Percentiles rank a stretch among this genome's conserved stretches.
phyloP scores from a whole-genome alignment of 2,797 vertebrate species.

The Enteromius treurensis region DNA sequence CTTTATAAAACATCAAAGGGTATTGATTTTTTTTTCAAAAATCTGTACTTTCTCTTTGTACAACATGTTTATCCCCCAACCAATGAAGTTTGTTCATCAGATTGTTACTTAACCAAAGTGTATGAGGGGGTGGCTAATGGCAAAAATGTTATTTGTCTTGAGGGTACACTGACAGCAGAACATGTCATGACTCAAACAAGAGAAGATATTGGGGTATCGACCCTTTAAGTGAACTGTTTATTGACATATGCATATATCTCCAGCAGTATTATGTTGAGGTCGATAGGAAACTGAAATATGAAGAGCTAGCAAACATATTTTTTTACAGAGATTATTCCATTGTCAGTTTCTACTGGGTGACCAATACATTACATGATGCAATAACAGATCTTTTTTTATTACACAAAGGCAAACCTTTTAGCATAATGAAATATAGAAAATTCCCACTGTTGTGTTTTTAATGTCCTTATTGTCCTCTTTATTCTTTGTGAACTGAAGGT shows the following conservation, averaged over 20 bases:
- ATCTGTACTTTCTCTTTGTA: not conserved
- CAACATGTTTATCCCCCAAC: not conserved
- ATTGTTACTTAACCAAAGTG: not conserved
- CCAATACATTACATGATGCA: not conserved
- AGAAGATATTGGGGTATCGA: not conserved
- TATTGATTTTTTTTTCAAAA: not conserved
- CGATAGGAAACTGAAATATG: slow-evolving; percentile 12
- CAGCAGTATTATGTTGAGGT: not conserved
- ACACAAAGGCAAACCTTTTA: not conserved
- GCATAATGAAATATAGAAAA: not conserved
- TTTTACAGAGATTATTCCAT: not conserved
- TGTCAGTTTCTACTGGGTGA: not conserved
- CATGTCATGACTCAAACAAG: not conserved
- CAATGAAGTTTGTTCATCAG: not conserved
- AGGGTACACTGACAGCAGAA: not conserved
- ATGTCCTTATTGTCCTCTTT: not conserved
- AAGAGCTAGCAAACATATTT: not conserved
- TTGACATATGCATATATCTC: slow-evolving; percentile 12
- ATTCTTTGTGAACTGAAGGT: not conserved
- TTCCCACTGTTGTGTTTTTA: not conserved
- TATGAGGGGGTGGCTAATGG: not conserved
- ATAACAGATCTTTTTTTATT: not conserved
- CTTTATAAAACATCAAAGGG: not conserved
- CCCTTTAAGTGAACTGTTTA: not conserved
- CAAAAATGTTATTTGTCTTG: not conserved